These are phyloP conservation scores for Enoplosus armatus DNA, from an alignment of 2,797 vertebrate species.

Conservation along the genomic window DNA sequence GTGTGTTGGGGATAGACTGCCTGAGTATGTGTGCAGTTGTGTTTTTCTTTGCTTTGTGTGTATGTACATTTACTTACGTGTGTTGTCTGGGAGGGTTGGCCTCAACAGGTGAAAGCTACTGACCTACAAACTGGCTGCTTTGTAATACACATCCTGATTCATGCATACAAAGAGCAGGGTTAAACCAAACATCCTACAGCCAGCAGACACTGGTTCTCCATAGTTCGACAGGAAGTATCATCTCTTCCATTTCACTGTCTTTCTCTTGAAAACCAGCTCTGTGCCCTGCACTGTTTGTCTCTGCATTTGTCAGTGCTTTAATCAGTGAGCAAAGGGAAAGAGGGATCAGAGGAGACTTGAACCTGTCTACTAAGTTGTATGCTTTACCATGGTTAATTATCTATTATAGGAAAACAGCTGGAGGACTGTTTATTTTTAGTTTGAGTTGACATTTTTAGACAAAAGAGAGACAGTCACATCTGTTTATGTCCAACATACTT, in stretches of 20 bases:
- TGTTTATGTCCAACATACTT: constrained; percentile 7
- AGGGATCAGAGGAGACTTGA: not conserved
- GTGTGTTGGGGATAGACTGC: constrained; percentile 40
- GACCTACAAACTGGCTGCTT: constrained; percentile 28
- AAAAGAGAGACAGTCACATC: not conserved
- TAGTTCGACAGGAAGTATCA: constrained; percentile 14
- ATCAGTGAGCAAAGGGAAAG: constrained; percentile 2
- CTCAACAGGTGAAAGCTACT: constrained; percentile 60
- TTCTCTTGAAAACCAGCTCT: not conserved
- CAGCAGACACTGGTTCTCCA: constrained; percentile 8
- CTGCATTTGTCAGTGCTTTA: constrained; percentile 24
- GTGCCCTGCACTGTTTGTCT: not conserved
- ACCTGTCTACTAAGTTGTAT: not conserved
- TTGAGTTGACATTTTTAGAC: not conserved
- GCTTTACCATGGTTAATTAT: constrained; percentile 1
- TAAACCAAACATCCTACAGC: constrained; percentile 31
- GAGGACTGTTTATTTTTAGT: constrained; percentile 20
- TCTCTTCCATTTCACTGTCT: constrained; percentile 26
- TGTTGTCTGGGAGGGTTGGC: constrained; percentile 25
- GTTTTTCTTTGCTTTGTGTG: constrained; percentile 35
- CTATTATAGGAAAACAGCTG: constrained; percentile 18
- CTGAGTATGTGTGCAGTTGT: constrained; percentile 31
- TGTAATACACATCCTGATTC: constrained; percentile 28
- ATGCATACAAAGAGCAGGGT: constrained; percentile 16
- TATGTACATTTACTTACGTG: constrained; percentile 27